Conservation (phyloP, 2,888 invertebrate genomes). For the Standfussiana lucernea region DNA sequence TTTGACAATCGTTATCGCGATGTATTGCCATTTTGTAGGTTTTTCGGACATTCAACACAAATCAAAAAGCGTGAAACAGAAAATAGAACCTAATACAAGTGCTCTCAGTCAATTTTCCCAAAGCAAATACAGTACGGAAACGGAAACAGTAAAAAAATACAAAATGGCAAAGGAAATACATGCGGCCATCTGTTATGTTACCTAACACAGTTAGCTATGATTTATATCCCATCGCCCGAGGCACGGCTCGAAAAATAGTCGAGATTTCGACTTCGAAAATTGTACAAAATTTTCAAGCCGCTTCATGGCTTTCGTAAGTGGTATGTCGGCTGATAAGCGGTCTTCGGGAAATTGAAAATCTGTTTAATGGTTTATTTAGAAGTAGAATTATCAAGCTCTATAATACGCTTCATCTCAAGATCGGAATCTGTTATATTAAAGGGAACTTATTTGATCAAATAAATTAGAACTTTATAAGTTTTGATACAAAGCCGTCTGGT, state of each 20-base stretch:
- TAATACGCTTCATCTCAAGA: neutral
- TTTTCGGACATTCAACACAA: neutral
- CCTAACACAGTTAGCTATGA: constrained; percentile 61
- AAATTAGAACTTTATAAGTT: neutral
- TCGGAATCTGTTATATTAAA: neutral
- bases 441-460: neutral
- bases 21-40: neutral
- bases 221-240: constrained; percentile 53
- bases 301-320: neutral
- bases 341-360: no score
- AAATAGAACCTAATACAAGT: constrained; percentile 8
- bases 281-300: constrained; percentile 23
- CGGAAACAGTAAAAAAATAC: constrained; percentile 53
- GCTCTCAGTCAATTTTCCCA: constrained; percentile 25
- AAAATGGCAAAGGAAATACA: constrained; percentile 54
- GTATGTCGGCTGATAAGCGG: no score
- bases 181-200: constrained; percentile 57
- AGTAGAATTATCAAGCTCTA: neutral
- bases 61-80: neutral
- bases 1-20: neutral
- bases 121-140: constrained; percentile 40
- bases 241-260: constrained; percentile 45
- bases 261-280: constrained; percentile 34
- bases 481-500: neutral
- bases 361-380: neutral